Base-by-base conservation (phyloP, 2,113 vertebrate genomes). In the Petromus typicus region DNA sequence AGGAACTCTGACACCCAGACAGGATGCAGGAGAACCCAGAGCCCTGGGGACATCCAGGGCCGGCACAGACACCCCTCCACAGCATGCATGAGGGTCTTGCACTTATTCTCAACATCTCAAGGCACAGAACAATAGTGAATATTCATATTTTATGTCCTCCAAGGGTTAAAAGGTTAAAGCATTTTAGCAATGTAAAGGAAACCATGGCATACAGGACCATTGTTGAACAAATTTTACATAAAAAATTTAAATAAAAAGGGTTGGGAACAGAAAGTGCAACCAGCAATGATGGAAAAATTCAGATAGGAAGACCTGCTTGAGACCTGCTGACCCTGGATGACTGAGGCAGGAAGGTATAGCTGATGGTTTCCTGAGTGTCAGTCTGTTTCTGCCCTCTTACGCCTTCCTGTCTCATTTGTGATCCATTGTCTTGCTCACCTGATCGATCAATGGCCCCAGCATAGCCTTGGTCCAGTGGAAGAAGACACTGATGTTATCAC, bases 341-440 rank as follows among this genome's bases (percentile, higher is more conserved):
- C 32, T 6, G 32, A 40, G 18, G 7, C 1, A 1, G 51, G 17
- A 27, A 13, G 76, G 48, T 20, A 27, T 1, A 43, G 57, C 20
- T 23, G 23, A 45, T 25, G 0, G 32, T 54, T 54, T 56, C 1
- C 0, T 45, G 30, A 18, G 57, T 3, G 23, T 9, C 12, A 2
- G 37, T 56, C 67, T 66, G 9, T 43, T 11, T 30, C 59, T 78
- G 18, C 4, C 10, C 1, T 57, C 48, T 4, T 64, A 4, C 3
- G 30, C 18, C 51, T 34, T 61, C 16, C 43, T 59, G 16, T n/a
- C 7, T 34, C 7, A 22, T 7, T 54, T 8, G 25, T 80, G 14
- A 30, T 13, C 10, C 25, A 8, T 5, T n/a, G 34, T 43, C 54
- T 45, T 90, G 4, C n/a, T 30, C 0, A 5, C 22, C 20, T 17